Evolutionary conservation across 2,113 vertebrate species (phyloP), one percentile per base, ranked within the genome.

Genomic region (Cnemophilus loriae): DNA sequence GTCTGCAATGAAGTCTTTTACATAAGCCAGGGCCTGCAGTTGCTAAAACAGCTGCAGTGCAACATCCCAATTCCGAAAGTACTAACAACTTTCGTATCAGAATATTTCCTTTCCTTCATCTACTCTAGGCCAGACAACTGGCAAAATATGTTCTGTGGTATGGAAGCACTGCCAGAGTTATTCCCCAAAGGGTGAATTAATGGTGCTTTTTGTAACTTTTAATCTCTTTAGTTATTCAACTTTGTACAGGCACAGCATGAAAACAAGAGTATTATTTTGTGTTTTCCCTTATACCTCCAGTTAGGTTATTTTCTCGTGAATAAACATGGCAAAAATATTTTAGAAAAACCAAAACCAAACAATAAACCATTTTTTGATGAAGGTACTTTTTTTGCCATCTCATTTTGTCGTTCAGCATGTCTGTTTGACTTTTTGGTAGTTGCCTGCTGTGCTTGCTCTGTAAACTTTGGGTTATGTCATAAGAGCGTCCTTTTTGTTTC

Each of bases 281-380:
- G 9, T 59, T 77, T 74, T 77, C 32, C 23, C 8, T 61, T 71
- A 15, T 88, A 6, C 7, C 6, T 63, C 28, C 17, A 52, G 26
- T 74, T 50, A 42, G 10, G 28, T 91, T 81, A 74, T 86, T 79
- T 87, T 80, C 42, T 83, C 13, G 13, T 67, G 24, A 74, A 28
- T 74, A 63, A 94, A 61, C 14, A 8, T 4, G 63, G 35, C 30
- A 83, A 87, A 88, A 84, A 55, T 11, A 53, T 24, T 23, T 56
- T 6, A 0, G 2, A 7, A 57, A 32, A 27, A 12, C 5, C 2
- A 3, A 27, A 53, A 35, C 9, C 13, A 55, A 44, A 19, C 7
- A 53, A 22, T 10, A 46, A 76, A 27, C 15, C 6, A 35, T 60
- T 37, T 80, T 47, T 42, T 67, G 6, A 52, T 65, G 12, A 32